Conservation (phyloP, 2,888 invertebrate species). For the Drosophila incognita region DNA sequence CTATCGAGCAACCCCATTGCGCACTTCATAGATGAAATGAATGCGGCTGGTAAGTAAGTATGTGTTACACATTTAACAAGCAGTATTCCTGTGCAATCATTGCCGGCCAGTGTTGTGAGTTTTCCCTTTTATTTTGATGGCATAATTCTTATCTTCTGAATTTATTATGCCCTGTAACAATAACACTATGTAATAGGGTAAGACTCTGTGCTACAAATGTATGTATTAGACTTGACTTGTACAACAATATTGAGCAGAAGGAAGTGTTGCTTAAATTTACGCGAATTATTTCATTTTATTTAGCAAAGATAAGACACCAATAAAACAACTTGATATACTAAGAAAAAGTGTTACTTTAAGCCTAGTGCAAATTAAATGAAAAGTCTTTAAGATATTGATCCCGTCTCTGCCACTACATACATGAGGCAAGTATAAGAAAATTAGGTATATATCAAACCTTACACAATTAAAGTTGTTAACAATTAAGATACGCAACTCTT, state of each 20-base stretch:
- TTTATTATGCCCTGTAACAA: conserved; percentile 23
- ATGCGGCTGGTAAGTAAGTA: conserved; percentile 52
- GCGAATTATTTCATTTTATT: neutral
- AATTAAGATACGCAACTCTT: neutral
- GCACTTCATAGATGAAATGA: conserved; percentile 34
- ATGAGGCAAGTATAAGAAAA: neutral
- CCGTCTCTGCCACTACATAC: neutral
- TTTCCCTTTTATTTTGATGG: conserved; percentile 29
- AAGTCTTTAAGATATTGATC: neutral
- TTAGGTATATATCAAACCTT: neutral
- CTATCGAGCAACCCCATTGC: conserved; percentile 7
- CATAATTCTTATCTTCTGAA: conserved; percentile 56
- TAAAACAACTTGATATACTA: neutral
- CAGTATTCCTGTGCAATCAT: conserved; percentile 60
- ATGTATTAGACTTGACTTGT: neutral
- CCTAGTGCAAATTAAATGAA: neutral
- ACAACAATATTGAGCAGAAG: neutral
- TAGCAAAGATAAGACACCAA: neutral
- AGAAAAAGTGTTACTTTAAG: neutral
- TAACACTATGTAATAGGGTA: neutral
- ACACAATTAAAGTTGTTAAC: neutral
- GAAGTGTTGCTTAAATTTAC: neutral
- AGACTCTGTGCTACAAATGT: too few relatives aligned
- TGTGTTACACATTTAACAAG: conserved; percentile 64
- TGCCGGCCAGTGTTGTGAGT: conserved; percentile 38